Evolutionary conservation across 2,888 invertebrate species (phyloP).

Genomic region (Ophonus ardosiacus): DNA sequence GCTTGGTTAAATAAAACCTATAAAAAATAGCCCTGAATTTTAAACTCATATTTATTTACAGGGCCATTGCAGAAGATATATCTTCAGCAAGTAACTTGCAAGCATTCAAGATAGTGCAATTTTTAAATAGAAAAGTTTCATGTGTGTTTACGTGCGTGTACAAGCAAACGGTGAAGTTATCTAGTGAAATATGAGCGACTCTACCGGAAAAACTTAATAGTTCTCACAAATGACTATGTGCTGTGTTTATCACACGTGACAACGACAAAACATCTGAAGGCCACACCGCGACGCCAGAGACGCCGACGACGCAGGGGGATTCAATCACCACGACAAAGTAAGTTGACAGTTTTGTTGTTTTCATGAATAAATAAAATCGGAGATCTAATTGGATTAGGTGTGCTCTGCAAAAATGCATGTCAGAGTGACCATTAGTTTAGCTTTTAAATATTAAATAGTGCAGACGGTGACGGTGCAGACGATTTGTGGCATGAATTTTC

Average conservation of each 20-base stretch:
- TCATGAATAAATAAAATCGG: constrained; percentile 34
- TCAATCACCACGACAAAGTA: constrained; percentile 15
- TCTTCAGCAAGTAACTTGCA: no score
- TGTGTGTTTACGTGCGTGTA: constrained; percentile 17
- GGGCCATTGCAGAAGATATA: constrained; percentile 1
- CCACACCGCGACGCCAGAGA: not conserved
- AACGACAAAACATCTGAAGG: constrained; percentile 55
- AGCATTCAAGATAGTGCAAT: not conserved
- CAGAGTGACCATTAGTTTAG: no score
- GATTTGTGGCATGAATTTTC: no score
- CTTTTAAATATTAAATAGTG: no score
- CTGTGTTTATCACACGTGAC: constrained; percentile 61
- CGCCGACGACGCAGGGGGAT: not conserved
- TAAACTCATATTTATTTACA: not conserved
- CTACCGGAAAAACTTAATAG: constrained; percentile 60
- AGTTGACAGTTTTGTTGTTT: constrained; percentile 13
- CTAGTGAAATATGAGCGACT: constrained; percentile 57
- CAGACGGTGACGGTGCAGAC: no score
- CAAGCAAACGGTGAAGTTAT: constrained; percentile 41
- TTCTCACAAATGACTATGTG: constrained; percentile 57
- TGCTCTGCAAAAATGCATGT: no score
- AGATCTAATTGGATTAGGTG: no score
- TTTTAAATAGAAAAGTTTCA: constrained; percentile 51
- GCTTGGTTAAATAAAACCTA: no score
- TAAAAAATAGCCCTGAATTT: not conserved